Base-by-base conservation (phyloP, 2,888 invertebrate species). In the Rosalia funebris region DNA sequence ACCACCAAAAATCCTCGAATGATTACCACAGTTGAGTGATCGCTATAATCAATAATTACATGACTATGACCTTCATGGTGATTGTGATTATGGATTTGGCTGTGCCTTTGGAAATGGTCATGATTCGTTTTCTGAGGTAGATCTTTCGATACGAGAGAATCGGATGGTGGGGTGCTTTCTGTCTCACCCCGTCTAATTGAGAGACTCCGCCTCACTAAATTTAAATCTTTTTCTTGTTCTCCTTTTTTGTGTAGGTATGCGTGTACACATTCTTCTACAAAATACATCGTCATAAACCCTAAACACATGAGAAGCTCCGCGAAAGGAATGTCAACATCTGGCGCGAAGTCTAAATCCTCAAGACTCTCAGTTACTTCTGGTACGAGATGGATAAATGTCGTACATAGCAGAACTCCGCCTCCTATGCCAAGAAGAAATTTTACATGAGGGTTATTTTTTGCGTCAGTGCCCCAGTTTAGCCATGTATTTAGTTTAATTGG, bases 381-480 rank as follows among this genome's bases (percentile, higher is more conserved):
- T 55, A 93, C 82, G 71, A 94, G 82, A 74, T 94, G 93, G 67
- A 92, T 80, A 75, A 94, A 92, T 2, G 92, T 92, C 1, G 93
- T 93, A 63, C 90, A 89, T 34, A 94, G 81, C 12, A 94, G 82
- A 0, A 93, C 93, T 7, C 93, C 93, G n/a, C 93, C 93, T 11
- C 93, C 93, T 67, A 93, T 90, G 47, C 79, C 77, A n/a, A 91
- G 89, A 15, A 93, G 82, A 16, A 92, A 79, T 12, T 89, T 85
- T 5, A 85, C 86, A 2, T 82, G 79, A 69, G 82, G 83, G 74
- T 86, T 81, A 31, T 84, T 79, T 60, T 83, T 83, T 0, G 84
- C 83, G 14, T 84, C 83, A 9, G 82, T 81, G 50, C 86, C 77
- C 68, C 62, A 70, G 1, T 60, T 84, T 68, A 91, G 85, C 78